Evolutionary conservation across 2,113 vertebrate species (phyloP), one percentile per base, ranked within the genome.

Genomic region (Glaucomys volans): DNA sequence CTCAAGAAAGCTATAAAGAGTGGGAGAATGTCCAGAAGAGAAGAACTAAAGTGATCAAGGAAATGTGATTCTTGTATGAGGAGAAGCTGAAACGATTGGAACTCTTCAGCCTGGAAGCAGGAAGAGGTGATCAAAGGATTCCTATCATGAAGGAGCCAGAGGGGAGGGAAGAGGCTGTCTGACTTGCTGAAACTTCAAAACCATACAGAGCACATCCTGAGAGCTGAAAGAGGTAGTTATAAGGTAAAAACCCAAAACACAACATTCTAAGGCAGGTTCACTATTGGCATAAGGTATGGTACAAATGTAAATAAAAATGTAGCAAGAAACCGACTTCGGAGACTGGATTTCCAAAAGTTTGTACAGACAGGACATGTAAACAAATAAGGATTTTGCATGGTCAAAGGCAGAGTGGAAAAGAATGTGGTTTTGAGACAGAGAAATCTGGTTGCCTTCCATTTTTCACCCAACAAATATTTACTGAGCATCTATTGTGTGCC

Each of bases 121-220:
- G 24, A 77, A 95, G 22, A 87, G 42, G 8, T 85, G 88, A 85
- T 95, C 95, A 95, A 84, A 94, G 85, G 42, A 8, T 59, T 85
- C 64, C 5, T 50, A 18, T 67, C 28, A 4, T 11, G 59, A 86
- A 86, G 86, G 4, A 35, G 13, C 86, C 64, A 59, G 88, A 87
- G 37, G 59, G 66, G 44, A 14, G 26, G n/a, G 54, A 66, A 7
- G 72, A 86, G 35, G 64, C 1, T 1, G 59, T 44, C 66, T 28
- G 32, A 35, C 40, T 94, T 57, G 1, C 20, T 7, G 10, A 57
- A 86, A 82, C 67, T 74, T 75, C 50, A 75, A 64, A 74, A 44
- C 35, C 7, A 2, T 30, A 10, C 30, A 35, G 22, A 80, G 32
- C 28, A n/a, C 28, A 12, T 50, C 80, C 66, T 59, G 14, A 84